Conservation (phyloP, 2,113 vertebrate species). For the Nettapus auritus region DNA sequence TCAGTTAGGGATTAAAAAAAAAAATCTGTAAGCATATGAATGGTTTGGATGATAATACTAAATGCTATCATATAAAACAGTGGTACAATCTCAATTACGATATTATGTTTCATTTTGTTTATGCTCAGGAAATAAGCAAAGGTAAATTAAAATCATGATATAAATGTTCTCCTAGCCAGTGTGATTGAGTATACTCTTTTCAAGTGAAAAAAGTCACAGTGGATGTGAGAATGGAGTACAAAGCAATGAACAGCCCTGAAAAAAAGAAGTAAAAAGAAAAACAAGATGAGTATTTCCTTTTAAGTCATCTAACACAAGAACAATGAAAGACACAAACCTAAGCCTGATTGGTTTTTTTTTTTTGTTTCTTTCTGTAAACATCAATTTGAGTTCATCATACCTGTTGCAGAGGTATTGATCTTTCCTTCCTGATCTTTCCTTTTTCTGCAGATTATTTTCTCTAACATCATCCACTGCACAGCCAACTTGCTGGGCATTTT, state of each 20-base stretch:
- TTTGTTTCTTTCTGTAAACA: not conserved
- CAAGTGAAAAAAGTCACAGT: not conserved
- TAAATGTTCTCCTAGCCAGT: not conserved
- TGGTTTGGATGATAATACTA: not conserved
- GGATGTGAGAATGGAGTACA: not conserved
- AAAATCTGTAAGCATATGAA: not conserved
- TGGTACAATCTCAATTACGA: not conserved
- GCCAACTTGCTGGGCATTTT: not conserved
- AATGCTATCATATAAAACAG: not conserved
- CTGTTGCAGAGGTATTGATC: not conserved
- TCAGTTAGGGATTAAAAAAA: not conserved
- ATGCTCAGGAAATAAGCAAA: not conserved
- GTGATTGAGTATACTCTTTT: not conserved
- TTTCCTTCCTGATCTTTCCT: not conserved
- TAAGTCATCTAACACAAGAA: not conserved
- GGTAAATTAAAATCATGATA: not conserved
- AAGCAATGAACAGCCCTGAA: not conserved
- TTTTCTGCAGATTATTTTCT: not conserved
- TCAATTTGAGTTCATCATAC: not conserved
- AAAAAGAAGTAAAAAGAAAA: not conserved
- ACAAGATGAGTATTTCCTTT: not conserved
- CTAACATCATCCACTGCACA: not conserved
- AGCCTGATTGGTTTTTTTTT: fast-evolving
- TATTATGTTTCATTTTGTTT: not conserved
- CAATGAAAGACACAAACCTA: not conserved